A percentile compares a stretch with the other conserved stretches of the same genome.
Conservation (phyloP, 1,140 invertebrate species). For the Calosoma granatense region DNA sequence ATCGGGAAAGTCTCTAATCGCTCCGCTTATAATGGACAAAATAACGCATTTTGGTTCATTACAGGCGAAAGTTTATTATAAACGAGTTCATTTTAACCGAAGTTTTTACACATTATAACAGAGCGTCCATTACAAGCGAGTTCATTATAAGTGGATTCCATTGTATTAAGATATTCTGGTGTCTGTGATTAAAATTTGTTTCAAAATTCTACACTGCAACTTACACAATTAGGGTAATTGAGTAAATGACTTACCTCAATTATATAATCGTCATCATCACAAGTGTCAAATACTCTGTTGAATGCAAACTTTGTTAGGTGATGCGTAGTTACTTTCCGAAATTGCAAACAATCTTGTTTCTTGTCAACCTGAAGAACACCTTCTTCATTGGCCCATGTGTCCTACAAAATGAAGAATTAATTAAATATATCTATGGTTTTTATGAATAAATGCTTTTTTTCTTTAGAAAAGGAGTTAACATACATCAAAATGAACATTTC, state of each 20-base stretch:
- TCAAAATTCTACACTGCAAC: too few relatives aligned
- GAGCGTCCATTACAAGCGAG: too few relatives aligned
- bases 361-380: constrained; percentile 58
- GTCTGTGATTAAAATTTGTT: too few relatives aligned
- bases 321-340: constrained; percentile 45
- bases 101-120: too few relatives aligned
- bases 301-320: constrained; percentile 61
- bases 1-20: too few relatives aligned
- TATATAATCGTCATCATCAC: constrained; percentile 79
- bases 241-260: constrained; percentile 71
- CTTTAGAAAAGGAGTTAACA: constrained; percentile 14
- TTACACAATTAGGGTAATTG: constrained; percentile 9
- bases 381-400: constrained; percentile 58
- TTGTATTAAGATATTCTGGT: too few relatives aligned
- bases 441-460: too few relatives aligned
- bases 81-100: too few relatives aligned
- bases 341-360: constrained; percentile 71
- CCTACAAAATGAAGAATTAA: constrained; percentile 40
- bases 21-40: too few relatives aligned
- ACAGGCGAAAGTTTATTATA: too few relatives aligned
- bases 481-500: constrained; percentile 57
- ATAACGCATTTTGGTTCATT: too few relatives aligned
- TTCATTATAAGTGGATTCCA: too few relatives aligned
- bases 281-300: constrained; percentile 79
- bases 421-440: background rate